Evolutionary conservation across 2,888 invertebrate genomes (phyloP).

Genomic region (Sinhomidia bicolor): DNA sequence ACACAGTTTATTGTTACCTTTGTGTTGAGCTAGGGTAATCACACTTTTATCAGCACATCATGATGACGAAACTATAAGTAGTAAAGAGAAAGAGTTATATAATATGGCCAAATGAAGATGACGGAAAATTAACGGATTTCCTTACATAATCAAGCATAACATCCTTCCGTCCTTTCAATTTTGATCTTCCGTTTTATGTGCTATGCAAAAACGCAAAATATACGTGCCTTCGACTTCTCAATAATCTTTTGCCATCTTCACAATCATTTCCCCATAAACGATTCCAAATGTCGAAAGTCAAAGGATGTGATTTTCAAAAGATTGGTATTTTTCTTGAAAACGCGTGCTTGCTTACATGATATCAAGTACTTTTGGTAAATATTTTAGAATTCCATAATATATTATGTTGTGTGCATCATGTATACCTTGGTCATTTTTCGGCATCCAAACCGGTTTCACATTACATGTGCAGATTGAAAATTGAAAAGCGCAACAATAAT

Average conservation of each 20-base stretch:
- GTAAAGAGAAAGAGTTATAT: not conserved
- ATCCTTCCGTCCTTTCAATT: conserved; percentile 56
- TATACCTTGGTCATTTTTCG: not conserved
- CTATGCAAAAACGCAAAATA: not conserved
- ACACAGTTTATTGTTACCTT: not conserved
- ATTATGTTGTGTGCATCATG: not conserved
- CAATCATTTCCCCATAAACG: conserved; percentile 1
- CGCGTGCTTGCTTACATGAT: conserved; percentile 17
- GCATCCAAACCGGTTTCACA: conserved; percentile 54
- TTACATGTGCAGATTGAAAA: not conserved
- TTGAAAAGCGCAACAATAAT: not conserved
- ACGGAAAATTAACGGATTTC: conserved; percentile 50
- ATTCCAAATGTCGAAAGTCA: conserved; percentile 10
- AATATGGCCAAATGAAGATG: conserved; percentile 26
- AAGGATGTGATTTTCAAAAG: not conserved
- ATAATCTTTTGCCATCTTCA: not conserved
- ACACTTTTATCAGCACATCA: not conserved
- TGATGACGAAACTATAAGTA: not conserved
- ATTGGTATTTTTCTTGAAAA: not conserved
- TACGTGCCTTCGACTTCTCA: not conserved
- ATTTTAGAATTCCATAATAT: not conserved
- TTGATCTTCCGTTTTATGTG: conserved; percentile 44
- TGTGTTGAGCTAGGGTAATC: not conserved
- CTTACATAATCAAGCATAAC: conserved; percentile 47
- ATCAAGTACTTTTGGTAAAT: not conserved